These are phyloP conservation scores for Pheosia gnoma DNA, from an alignment of 2,888 invertebrate species.

Conservation along the genomic window DNA sequence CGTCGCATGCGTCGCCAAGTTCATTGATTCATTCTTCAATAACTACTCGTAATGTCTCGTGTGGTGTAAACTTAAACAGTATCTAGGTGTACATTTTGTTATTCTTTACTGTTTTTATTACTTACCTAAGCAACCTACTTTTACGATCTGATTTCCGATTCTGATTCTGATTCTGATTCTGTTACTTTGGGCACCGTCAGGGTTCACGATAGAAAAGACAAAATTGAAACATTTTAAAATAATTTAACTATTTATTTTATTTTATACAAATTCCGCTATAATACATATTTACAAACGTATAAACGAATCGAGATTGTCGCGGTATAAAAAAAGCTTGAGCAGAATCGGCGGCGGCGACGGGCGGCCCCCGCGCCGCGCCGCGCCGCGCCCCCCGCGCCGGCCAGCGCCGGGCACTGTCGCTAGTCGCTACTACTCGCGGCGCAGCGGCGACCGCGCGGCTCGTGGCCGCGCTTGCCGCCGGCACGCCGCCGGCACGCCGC, in stretches of 20 bases:
- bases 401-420: constrained; percentile 34
- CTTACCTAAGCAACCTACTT: not conserved
- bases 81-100: not conserved
- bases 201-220: constrained; percentile 11
- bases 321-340: constrained; percentile 78
- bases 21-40: constrained; percentile 68
- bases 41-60: constrained; percentile 48
- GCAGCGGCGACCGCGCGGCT: constrained; percentile 13
- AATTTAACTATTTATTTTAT: constrained; percentile 76
- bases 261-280: constrained; percentile 82
- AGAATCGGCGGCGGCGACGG: constrained; percentile 54
- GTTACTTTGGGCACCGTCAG: not conserved
- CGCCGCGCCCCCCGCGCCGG: constrained; percentile 36
- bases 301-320: constrained; percentile 78
- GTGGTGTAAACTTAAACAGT: not conserved
- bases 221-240: constrained; percentile 48
- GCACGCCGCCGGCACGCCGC: constrained; percentile 16
- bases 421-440: constrained; percentile 26
- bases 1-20: constrained; percentile 62
- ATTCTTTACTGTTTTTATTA: not conserved
- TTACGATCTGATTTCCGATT: too few relatives aligned
- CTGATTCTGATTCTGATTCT: too few relatives aligned
- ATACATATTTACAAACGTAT: constrained; percentile 84
- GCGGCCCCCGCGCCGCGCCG: constrained; percentile 41
- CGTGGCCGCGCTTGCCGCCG: constrained; percentile 14